Conservation (phyloP, 37 sponge, comb jelly and placozoan species). For the Oopsacas minuta region DNA sequence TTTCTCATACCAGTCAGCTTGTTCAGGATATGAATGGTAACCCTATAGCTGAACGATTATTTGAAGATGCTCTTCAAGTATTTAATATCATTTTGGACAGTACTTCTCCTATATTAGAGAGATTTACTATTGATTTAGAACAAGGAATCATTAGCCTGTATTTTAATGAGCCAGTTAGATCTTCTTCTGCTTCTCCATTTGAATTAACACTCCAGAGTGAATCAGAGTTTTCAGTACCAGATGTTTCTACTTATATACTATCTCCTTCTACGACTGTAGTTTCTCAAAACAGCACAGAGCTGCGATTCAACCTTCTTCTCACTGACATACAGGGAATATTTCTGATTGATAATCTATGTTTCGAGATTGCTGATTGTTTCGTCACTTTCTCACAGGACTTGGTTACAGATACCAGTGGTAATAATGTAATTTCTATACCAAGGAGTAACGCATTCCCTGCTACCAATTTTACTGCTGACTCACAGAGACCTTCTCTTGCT, state of each 20-base stretch:
- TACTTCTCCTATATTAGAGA: background rate
- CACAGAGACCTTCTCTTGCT: constrained; percentile 34
- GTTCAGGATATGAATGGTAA: background rate
- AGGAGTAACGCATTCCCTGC: constrained; percentile 26
- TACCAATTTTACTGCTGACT: constrained; percentile 38
- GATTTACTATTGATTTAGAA: background rate
- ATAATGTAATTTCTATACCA: constrained; percentile 29
- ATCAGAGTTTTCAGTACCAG: background rate
- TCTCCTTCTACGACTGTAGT: background rate
- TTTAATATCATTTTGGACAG: background rate
- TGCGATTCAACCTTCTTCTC: background rate
- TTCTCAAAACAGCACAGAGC: background rate
- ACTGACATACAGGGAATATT: background rate
- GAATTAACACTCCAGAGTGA: background rate
- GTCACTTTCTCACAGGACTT: constrained; percentile 39
- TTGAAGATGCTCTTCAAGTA: background rate
- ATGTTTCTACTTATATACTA: background rate
- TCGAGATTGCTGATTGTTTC: background rate
- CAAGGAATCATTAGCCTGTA: background rate
- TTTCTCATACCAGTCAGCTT: constrained; percentile 20
- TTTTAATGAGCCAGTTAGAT: constrained; percentile 1
- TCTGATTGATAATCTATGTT: background rate
- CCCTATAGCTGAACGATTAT: background rate
- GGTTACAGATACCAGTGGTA: constrained; percentile 34
- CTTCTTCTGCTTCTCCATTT: background rate